These are phyloP conservation scores for Fringilla coelebs DNA, from an alignment of 2,797 vertebrate genomes.

Conservation along the genomic window DNA sequence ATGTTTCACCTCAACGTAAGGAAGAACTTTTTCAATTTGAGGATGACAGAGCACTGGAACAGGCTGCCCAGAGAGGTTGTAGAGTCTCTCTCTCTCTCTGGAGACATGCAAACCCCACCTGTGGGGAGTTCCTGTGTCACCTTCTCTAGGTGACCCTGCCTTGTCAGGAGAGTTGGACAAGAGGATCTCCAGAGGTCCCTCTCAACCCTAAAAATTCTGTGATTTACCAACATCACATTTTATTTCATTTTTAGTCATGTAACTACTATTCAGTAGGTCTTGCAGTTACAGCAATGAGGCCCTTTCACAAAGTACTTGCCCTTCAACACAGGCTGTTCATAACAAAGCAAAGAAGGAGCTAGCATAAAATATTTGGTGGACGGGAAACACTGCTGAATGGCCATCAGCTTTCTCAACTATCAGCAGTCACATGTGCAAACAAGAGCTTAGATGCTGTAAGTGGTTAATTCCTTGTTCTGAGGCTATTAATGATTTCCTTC, in stretches of 20 bases:
- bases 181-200: background rate
- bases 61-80: rapidly evolving
- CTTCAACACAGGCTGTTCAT: background rate
- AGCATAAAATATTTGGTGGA: background rate
- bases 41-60: background rate
- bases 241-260: background rate
- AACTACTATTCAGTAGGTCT: background rate
- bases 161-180: background rate
- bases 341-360: background rate
- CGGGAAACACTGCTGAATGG: background rate
- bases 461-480: background rate
- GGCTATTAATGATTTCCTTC: background rate
- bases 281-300: background rate
- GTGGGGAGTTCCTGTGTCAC: background rate
- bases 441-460: background rate
- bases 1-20: rapidly evolving
- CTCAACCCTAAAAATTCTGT: background rate
- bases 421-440: background rate
- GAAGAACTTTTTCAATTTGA: background rate
- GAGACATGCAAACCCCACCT: background rate
- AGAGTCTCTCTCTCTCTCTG: background rate
- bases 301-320: background rate
- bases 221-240: background rate
- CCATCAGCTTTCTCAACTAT: background rate
- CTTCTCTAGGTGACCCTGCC: background rate